Base-by-base conservation (phyloP, 1,140 invertebrate species). In the Tetragonula clypearis region DNA sequence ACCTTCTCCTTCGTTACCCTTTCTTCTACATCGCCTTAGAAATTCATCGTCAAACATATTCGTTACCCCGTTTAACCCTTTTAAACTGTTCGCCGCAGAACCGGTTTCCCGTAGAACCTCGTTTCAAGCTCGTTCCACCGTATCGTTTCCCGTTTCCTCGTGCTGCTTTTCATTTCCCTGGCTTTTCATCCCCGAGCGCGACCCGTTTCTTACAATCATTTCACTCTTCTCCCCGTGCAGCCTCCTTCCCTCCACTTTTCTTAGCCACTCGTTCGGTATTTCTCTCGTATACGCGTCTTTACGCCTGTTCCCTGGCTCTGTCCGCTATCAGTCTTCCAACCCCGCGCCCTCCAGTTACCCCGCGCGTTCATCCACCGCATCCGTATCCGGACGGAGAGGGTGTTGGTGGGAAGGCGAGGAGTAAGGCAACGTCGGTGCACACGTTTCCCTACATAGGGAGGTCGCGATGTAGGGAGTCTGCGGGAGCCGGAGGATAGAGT, bases 251-350 rank as follows among this genome's bases (percentile, higher is more conserved):
- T 69, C 55, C 56, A 55, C 76, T 55, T 55, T 79, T 62, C 53
- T 62, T 77, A 26, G 66, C 49, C 76, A 35, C 60, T 72, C 82
- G 65, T 78, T 83, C 65, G 73, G 75, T 83, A 71, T 71, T 60
- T 78, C 66, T 15, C 35, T 56, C 56, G 66, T 66, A 72, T 79
- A 79, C 76, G 82, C 76, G 82, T 84, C 75, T 72, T 79, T 79
- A 72, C 82, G 35, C 80, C 76, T 78, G 14, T 84, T 78, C 68
- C 53, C 69, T 60, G 49, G 8, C 30, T 55, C 19, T 26, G 30
- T 78, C 66, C 84, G 84, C 87, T 88, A 86, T 88, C 86, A 83
- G 85, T 84, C 79, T 85, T 84, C 83, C 86, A 84, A 55, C 80
- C 58, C 65, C 49, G 74, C 79, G 81, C 65, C 56, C 62, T 30